Percentiles rank a stretch among this genome's conserved stretches.
These are phyloP conservation scores for Phenganax marumi DNA, from an alignment of 92 coral and sea anemone species.

Conservation along the genomic window DNA sequence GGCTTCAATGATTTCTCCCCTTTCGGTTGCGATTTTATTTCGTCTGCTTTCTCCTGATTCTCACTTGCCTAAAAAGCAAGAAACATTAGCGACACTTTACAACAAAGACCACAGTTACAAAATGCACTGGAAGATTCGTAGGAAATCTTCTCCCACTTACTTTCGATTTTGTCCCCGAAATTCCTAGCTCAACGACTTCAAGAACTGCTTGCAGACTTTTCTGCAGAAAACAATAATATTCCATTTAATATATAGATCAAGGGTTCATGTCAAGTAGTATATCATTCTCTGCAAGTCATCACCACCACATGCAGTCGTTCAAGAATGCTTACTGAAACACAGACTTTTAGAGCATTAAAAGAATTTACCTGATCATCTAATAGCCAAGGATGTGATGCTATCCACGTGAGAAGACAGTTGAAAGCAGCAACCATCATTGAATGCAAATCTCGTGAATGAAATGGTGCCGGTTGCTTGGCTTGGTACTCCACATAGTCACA, in stretches of 20 bases:
- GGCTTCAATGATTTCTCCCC: constrained; percentile 91
- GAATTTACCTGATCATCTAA: constrained; percentile 71
- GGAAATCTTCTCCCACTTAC: constrained; percentile 42
- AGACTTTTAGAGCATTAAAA: too few species aligned
- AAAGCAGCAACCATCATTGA: constrained; percentile 97
- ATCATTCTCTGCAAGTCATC: not conserved
- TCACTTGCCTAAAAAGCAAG: constrained; percentile 14
- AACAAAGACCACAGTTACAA: not conserved
- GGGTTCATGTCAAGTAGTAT: too few species aligned
- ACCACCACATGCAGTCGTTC: too few species aligned
- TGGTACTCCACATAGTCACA: constrained; percentile 92
- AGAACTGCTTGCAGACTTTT: constrained; percentile 85
- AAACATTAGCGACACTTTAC: not conserved
- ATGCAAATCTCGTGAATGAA: constrained; percentile 93
- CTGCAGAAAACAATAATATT: constrained; percentile 43
- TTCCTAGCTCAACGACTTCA: constrained; percentile 94
- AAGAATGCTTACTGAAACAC: too few species aligned
- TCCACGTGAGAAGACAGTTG: constrained; percentile 83
- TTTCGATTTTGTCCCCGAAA: constrained; percentile 92
- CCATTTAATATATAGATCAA: not conserved
- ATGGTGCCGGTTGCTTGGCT: constrained; percentile 93
- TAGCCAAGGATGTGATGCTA: constrained; percentile 92
- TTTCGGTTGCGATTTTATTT: constrained; percentile 39
- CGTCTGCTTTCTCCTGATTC: constrained; percentile 5
- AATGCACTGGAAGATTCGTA: too few species aligned